These are phyloP conservation scores for Struthio camelus DNA, from an alignment of 2,113 vertebrate species.

Conservation along the genomic window DNA sequence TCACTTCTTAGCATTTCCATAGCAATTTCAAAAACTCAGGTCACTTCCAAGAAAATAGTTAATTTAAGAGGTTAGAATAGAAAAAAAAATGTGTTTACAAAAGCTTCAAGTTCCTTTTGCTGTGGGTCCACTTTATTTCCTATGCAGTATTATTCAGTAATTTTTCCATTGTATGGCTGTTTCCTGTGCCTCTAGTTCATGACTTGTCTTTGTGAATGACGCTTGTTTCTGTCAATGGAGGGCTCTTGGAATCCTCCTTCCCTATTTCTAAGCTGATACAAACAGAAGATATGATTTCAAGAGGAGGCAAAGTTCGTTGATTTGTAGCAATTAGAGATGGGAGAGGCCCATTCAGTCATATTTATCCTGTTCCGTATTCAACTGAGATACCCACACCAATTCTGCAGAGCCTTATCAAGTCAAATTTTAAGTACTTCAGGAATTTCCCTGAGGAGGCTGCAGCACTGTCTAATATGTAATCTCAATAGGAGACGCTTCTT, in stretches of 20 bases:
- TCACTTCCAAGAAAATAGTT: neutral
- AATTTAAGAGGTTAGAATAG: neutral
- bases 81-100: neutral
- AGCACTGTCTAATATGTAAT: neutral
- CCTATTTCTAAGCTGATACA: conserved; percentile 12
- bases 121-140: neutral
- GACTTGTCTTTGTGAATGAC: neutral
- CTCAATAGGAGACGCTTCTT: neutral
- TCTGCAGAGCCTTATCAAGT: neutral
- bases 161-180: neutral
- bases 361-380: neutral
- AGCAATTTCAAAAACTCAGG: neutral
- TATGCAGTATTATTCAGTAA: conserved; percentile 16
- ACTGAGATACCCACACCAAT: neutral
- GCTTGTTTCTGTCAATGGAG: neutral
- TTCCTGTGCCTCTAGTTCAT: neutral
- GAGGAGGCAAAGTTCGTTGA: conserved; percentile 19
- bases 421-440: conserved; percentile 27
- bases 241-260: conserved; percentile 31
- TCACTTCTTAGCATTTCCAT: neutral
- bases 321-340: conserved; percentile 42
- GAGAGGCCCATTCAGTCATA: neutral
- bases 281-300: conserved; percentile 47
- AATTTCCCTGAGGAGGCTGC: neutral
- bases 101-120: neutral